A percentile compares a stretch with the other conserved stretches of the same genome.
Evolutionary conservation across 2,888 invertebrate genomes (phyloP).

Genomic region (Hyposoter didymator): DNA sequence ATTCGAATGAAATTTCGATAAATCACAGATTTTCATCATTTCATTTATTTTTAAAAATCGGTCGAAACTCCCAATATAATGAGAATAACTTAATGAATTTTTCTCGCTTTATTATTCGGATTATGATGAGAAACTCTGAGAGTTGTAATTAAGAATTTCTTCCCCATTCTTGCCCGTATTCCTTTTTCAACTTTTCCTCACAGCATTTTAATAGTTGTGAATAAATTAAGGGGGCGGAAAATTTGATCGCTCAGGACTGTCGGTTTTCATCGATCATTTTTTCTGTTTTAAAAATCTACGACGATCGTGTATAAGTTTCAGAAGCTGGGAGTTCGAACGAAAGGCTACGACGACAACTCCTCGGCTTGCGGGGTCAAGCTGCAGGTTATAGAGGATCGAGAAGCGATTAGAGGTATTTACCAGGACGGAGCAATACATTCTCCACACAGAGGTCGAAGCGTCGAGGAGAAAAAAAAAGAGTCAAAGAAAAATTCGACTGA

Average conservation of each 20-base stretch:
- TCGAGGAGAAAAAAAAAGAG: slow-evolving; percentile 5
- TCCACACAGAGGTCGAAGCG: slow-evolving; percentile 10
- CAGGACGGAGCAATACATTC: too few relatives aligned
- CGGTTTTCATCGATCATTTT: neutral
- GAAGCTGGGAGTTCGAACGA: slow-evolving; percentile 73
- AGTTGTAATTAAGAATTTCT: too few relatives aligned
- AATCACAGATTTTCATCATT: neutral
- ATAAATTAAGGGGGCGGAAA: neutral
- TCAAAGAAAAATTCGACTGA: slow-evolving; percentile 16
- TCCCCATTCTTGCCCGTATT: too few relatives aligned
- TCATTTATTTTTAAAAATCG: neutral
- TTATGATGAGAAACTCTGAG: neutral
- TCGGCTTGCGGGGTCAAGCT: slow-evolving; percentile 75
- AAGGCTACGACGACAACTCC: slow-evolving; percentile 78
- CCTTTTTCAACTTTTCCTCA: too few relatives aligned
- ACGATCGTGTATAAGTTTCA: slow-evolving; percentile 37
- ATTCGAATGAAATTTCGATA: neutral
- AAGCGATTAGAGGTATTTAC: slow-evolving; percentile 80
- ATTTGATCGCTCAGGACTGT: neutral
- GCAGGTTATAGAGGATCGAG: slow-evolving; percentile 78
- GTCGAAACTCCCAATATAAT: neutral
- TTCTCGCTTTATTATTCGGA: slow-evolving; percentile 7
- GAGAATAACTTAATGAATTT: neutral
- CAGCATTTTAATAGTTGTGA: neutral
- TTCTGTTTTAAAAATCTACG: slow-evolving; percentile 16